Evolutionary conservation across 2,113 vertebrate genomes (phyloP).

Genomic region (Phalacrocorax pelagicus): DNA sequence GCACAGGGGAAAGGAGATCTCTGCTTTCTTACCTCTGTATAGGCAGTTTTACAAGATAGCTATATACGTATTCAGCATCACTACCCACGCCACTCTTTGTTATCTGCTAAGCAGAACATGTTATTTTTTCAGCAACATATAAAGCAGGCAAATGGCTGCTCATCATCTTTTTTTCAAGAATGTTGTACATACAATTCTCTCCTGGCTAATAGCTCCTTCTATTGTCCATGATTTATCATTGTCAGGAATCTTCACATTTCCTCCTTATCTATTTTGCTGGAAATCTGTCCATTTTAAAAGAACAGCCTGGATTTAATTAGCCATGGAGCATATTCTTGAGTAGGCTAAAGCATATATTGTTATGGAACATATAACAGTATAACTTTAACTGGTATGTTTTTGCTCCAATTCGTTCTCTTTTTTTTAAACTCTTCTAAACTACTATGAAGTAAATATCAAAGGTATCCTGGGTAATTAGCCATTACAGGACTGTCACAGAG

Average conservation of each 20-base stretch:
- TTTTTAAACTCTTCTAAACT: conserved; percentile 70
- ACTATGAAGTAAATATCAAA: conserved; percentile 89
- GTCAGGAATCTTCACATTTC: conserved; percentile 73
- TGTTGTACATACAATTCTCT: conserved; percentile 70
- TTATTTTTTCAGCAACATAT: conserved; percentile 33
- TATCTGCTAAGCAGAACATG: conserved; percentile 64
- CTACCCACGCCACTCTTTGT: neutral
- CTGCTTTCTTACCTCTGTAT: conserved; percentile 14
- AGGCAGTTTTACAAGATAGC: neutral
- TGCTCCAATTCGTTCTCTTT: conserved; percentile 47
- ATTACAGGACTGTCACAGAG: conserved; percentile 98
- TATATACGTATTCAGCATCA: neutral
- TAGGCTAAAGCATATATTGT: conserved; percentile 7
- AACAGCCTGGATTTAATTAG: conserved; percentile 60
- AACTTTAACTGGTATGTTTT: conserved; percentile 58
- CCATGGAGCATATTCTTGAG: neutral
- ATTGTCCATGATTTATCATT: conserved; percentile 79
- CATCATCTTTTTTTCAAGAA: conserved; percentile 58
- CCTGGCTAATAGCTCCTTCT: conserved; percentile 79
- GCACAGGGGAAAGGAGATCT: neutral
- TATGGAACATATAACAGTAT: conserved; percentile 12
- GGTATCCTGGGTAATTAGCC: conserved; percentile 99
- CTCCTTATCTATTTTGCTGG: conserved; percentile 66
- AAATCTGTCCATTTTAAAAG: conserved; percentile 63
- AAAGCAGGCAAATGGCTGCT: conserved; percentile 74